Percentiles rank a stretch among this genome's conserved stretches.
Conservation (phyloP, 2,797 vertebrate species). For the Lacerta bilineata region DNA sequence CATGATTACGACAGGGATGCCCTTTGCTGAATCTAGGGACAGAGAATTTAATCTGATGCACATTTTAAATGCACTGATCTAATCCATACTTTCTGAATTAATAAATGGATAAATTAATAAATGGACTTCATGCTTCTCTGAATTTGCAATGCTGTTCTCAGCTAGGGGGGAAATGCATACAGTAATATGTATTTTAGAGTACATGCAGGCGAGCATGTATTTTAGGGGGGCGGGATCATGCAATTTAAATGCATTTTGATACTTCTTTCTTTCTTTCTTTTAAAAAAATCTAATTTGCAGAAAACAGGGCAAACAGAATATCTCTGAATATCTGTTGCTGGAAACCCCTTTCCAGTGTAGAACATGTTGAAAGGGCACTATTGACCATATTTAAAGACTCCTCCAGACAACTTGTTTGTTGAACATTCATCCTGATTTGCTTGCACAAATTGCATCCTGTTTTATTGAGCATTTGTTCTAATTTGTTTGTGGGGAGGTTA, state of each 20-base stretch:
- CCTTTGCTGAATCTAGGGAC: background rate
- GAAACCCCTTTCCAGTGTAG: background rate
- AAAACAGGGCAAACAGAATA: no score
- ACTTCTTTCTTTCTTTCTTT: no score
- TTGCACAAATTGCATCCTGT: no score
- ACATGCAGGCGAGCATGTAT: background rate
- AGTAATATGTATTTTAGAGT: no score
- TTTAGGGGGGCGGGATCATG: no score
- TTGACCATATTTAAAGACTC: slow-evolving; percentile 36
- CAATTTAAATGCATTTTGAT: no score
- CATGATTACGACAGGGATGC: background rate
- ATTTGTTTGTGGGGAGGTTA: no score
- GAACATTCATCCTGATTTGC: no score
- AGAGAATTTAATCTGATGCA: background rate
- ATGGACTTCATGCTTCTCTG: background rate
- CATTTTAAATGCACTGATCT: background rate
- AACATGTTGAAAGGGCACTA: background rate
- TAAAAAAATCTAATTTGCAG: no score
- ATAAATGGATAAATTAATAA: background rate
- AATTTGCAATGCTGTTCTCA: background rate
- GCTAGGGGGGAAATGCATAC: background rate
- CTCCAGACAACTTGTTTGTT: no score
- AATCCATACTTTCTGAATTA: background rate
- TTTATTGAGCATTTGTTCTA: no score
- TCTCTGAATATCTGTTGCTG: no score